phyloP scores from a whole-genome alignment of 1,140 invertebrate genomes.

The Drosophila funebris region DNA sequence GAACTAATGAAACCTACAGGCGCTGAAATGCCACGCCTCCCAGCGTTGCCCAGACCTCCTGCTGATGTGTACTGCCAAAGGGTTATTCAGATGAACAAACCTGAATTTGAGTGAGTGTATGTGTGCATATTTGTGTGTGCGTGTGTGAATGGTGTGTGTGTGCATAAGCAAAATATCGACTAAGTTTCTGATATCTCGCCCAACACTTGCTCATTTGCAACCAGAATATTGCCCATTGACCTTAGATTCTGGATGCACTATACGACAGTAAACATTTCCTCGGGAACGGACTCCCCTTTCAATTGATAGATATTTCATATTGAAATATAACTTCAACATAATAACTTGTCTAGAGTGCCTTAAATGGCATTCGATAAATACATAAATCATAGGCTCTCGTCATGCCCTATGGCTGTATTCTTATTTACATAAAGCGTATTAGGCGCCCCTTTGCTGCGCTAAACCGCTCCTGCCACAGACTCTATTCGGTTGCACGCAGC shows the following conservation, averaged over 20 bases:
- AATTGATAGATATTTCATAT: too few relatives aligned
- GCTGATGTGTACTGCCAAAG: slow-evolving; percentile 25
- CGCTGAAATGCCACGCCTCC: slow-evolving; percentile 10
- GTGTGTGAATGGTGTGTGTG: not conserved
- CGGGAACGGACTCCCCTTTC: slow-evolving; percentile 4
- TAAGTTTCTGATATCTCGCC: slow-evolving; percentile 5
- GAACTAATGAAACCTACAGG: slow-evolving; percentile 74
- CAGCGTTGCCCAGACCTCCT: not conserved
- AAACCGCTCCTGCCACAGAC: slow-evolving; percentile 23
- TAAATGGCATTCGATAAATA: too few relatives aligned
- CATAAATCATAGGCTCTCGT: too few relatives aligned
- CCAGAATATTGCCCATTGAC: slow-evolving; percentile 34
- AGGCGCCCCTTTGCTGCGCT: not conserved
- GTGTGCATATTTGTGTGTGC: not conserved
- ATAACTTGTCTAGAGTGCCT: too few relatives aligned
- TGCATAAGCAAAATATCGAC: slow-evolving; percentile 20
- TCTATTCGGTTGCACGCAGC: not conserved
- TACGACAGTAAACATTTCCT: not conserved
- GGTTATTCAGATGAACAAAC: slow-evolving; percentile 18
- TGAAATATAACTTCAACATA: too few relatives aligned
- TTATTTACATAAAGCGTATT: not conserved
- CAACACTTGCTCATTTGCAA: not conserved
- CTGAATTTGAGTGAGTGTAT: not conserved
- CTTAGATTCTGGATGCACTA: slow-evolving; percentile 47
- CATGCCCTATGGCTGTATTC: too few relatives aligned